Evolutionary conservation across 2,113 vertebrate genomes (phyloP).

Genomic region (Centropus unirufus): DNA sequence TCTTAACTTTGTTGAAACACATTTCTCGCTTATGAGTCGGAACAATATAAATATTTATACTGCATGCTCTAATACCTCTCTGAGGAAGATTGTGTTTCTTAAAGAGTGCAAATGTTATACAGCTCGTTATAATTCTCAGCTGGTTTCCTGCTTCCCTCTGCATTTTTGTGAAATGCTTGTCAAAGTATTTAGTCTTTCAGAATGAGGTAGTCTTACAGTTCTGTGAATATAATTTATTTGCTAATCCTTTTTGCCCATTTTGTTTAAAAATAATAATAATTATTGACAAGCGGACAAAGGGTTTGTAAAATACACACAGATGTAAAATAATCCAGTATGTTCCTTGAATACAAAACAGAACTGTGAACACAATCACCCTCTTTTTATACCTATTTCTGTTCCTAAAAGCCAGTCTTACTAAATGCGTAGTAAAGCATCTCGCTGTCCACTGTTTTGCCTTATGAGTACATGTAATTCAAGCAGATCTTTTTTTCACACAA

Average conservation of each 20-base stretch:
- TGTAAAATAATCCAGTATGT: background rate
- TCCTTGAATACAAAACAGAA: background rate
- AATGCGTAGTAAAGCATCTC: background rate
- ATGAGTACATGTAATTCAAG: background rate
- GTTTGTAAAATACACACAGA: background rate
- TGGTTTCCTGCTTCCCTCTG: slow-evolving; percentile 22
- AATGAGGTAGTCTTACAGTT: background rate
- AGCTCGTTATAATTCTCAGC: slow-evolving; percentile 33
- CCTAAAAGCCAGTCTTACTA: background rate
- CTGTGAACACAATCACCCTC: background rate
- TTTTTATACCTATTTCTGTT: background rate
- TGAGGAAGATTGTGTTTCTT: slow-evolving; percentile 12
- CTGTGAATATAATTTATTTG: background rate
- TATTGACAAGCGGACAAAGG: background rate
- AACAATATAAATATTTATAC: slow-evolving; percentile 41
- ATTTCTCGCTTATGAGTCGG: background rate
- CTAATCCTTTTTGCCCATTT: background rate
- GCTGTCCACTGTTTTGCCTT: background rate
- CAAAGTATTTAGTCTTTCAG: slow-evolving; percentile 18
- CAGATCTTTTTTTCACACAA: background rate
- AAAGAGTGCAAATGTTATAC: slow-evolving; percentile 11
- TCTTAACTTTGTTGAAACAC: background rate
- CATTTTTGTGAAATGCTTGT: slow-evolving; percentile 43
- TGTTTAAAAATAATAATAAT: background rate
- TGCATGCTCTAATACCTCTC: slow-evolving; percentile 20